These are phyloP conservation scores for Gymnodraco acuticeps DNA, from an alignment of 2,797 vertebrate genomes.

Conservation along the genomic window DNA sequence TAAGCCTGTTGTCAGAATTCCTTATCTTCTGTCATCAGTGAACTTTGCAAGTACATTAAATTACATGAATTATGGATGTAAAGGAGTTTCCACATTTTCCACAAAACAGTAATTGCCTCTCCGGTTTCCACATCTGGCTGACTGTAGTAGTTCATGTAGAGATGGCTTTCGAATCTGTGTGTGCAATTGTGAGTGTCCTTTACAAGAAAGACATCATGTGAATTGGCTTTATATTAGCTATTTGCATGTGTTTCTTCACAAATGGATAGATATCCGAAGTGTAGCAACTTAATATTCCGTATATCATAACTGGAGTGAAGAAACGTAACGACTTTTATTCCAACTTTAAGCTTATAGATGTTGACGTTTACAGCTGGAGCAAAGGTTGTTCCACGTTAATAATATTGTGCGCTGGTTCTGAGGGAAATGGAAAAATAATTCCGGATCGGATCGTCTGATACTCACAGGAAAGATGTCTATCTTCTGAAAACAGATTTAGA, in stretches of 20 bases:
- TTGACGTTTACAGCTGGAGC: conserved; percentile 33
- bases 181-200: neutral
- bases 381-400: conserved; percentile 19
- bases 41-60: neutral
- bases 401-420: neutral
- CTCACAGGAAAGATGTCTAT: neutral
- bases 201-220: neutral
- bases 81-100: too few relatives aligned
- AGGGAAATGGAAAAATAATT: neutral
- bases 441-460: neutral
- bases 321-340: neutral
- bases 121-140: neutral
- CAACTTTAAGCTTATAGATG: neutral
- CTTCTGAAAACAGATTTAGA: conserved; percentile 12
- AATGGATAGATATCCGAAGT: too few relatives aligned
- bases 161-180: neutral
- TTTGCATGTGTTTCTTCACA: neutral
- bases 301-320: conserved; percentile 6
- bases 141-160: neutral
- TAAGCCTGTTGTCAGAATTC: neutral
- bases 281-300: neutral
- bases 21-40: neutral
- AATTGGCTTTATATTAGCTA: neutral
- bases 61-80: too few relatives aligned
- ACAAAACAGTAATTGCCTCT: neutral